phyloP scores from a whole-genome alignment of 35 echinoderm and acorn worm species.

The Acanthaster planci region DNA sequence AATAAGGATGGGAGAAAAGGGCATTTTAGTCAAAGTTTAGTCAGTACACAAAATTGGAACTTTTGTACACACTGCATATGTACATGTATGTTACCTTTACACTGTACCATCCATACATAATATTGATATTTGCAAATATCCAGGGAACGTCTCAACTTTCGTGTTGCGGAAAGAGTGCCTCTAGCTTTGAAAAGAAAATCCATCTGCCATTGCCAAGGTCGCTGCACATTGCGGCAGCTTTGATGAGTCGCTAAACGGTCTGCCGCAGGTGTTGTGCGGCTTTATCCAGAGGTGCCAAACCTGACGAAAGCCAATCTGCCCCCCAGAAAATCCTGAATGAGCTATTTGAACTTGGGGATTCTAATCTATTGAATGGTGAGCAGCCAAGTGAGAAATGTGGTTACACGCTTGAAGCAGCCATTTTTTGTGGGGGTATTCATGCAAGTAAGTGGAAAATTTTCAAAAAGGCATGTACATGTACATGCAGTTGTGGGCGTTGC shows the following conservation, averaged over 20 bases:
- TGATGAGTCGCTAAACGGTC: no score
- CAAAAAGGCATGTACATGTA: no score
- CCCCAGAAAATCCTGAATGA: neutral
- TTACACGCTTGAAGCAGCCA: neutral
- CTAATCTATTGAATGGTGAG: neutral
- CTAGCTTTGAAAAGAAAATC: neutral
- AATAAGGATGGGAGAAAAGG: no score
- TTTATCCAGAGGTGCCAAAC: slow-evolving; percentile 11
- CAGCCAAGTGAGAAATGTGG: slow-evolving; percentile 18
- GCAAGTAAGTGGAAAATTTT: neutral
- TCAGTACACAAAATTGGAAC: no score
- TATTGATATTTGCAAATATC: no score
- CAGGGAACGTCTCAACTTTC: no score
- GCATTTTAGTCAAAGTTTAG: no score
- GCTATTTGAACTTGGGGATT: slow-evolving; percentile 10
- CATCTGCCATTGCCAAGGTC: slow-evolving; percentile 21
- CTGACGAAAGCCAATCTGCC: neutral
- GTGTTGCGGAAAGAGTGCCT: no score
- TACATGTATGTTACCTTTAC: no score
- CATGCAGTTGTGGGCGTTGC: no score
- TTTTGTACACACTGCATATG: no score
- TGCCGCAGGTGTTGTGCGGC: neutral
- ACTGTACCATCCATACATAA: no score
- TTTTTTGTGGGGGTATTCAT: neutral
- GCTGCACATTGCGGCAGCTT: neutral